phyloP scores from a whole-genome alignment of 92 coral and sea anemone species.

The Anthopleura xanthogrammica region DNA sequence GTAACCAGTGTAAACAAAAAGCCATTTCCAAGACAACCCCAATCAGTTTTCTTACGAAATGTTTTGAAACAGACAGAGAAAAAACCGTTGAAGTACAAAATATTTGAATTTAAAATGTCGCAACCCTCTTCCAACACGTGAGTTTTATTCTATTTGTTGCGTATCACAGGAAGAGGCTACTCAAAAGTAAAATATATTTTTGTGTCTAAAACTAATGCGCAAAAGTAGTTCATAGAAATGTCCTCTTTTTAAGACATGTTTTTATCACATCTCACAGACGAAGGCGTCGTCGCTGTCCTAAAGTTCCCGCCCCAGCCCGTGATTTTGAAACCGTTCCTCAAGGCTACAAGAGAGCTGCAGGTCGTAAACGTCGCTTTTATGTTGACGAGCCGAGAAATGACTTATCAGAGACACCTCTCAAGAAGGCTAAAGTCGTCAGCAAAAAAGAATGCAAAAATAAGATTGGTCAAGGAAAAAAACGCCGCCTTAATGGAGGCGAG shows the following conservation, averaged over 20 bases:
- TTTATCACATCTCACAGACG: background rate
- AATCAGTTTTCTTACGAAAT: conserved; percentile 9
- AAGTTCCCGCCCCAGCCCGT: background rate
- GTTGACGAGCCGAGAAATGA: background rate
- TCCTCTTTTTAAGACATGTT: background rate
- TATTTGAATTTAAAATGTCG: conserved; percentile 18
- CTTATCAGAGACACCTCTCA: background rate
- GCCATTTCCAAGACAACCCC: conserved; percentile 27
- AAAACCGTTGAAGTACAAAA: conserved; percentile 15
- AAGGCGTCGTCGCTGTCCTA: background rate
- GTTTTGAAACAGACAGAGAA: background rate
- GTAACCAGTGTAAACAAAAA: conserved; percentile 13
- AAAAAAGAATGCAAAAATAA: background rate
- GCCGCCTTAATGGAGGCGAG: background rate
- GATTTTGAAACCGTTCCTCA: background rate
- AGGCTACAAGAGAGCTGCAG: background rate
- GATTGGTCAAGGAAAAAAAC: background rate
- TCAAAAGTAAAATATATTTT: background rate
- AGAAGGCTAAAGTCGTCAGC: background rate
- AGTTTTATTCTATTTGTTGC: conserved; percentile 5
- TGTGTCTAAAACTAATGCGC: background rate
- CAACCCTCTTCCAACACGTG: background rate
- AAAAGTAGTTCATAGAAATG: background rate
- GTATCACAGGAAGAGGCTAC: background rate
- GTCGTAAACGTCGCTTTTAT: background rate